Evolutionary conservation across 2,888 invertebrate species (phyloP).

Genomic region (Macaria liturata): DNA sequence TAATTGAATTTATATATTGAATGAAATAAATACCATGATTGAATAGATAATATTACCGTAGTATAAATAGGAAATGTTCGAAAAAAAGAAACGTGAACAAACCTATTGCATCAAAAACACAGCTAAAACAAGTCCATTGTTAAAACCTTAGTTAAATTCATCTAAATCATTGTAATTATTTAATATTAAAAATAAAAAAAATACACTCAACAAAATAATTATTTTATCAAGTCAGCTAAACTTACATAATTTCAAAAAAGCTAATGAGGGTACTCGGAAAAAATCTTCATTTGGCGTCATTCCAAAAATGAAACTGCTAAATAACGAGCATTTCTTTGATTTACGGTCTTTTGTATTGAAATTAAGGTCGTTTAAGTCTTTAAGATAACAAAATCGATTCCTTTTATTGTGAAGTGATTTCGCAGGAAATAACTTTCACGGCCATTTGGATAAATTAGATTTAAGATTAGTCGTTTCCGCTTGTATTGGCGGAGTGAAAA

Average conservation of each 20-base stretch:
- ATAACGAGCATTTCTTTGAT: constrained; percentile 19
- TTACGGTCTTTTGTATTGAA: constrained; percentile 26
- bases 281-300: constrained; percentile 38
- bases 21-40: no score
- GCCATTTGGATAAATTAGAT: constrained; percentile 19
- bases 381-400: constrained; percentile 26
- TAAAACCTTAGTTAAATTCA: no score
- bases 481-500: not conserved
- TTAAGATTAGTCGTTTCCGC: constrained; percentile 7
- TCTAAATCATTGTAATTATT: no score
- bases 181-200: no score
- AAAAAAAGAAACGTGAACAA: no score
- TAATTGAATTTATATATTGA: no score
- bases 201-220: no score
- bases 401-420: constrained; percentile 23
- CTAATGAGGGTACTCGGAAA: constrained; percentile 19
- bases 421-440: constrained; percentile 18
- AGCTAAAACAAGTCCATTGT: no score
- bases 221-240: no score
- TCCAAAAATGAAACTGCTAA: constrained; percentile 36
- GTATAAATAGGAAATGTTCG: no score
- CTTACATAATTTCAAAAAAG: constrained; percentile 1
- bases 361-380: constrained; percentile 26
- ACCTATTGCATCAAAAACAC: no score
- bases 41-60: no score